These are phyloP conservation scores for Drosophila burlai DNA, from an alignment of 1,140 invertebrate species.

Conservation along the genomic window DNA sequence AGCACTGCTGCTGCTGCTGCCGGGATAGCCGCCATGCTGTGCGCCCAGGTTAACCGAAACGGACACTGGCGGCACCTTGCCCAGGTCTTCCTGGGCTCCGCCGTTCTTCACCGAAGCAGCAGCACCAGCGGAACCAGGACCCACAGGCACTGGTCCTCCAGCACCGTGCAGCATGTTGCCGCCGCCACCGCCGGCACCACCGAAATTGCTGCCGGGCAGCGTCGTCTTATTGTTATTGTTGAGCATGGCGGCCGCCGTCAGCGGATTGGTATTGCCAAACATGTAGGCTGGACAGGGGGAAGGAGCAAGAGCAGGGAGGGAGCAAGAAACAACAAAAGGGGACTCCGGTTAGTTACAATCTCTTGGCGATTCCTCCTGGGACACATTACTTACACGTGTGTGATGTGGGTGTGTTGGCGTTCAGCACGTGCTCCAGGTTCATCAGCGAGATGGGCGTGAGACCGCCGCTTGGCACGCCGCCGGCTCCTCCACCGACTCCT, in stretches of 20 bases:
- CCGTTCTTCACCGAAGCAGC: constrained; percentile 60
- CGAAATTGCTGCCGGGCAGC: constrained; percentile 45
- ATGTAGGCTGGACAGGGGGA: constrained; percentile 49
- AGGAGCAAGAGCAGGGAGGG: neutral
- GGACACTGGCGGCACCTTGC: constrained; percentile 34
- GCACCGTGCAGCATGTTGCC: constrained; percentile 26
- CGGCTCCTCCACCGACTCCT: neutral
- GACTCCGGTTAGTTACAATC: constrained; percentile 36
- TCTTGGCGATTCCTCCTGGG: neutral
- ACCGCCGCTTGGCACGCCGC: constrained; percentile 51
- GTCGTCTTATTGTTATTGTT: constrained; percentile 75
- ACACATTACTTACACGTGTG: constrained; percentile 63
- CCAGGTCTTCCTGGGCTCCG: constrained; percentile 61
- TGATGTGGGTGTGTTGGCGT: constrained; percentile 59
- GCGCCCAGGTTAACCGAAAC: constrained; percentile 20
- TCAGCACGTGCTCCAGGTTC: constrained; percentile 59
- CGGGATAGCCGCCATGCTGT: constrained; percentile 40
- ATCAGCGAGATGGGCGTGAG: constrained; percentile 50
- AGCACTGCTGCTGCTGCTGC: constrained; percentile 31
- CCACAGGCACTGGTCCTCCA: constrained; percentile 14
- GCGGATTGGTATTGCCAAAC: constrained; percentile 58
- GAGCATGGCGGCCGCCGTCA: constrained; percentile 68
- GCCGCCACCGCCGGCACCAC: constrained; percentile 8
- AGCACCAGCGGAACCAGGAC: constrained; percentile 32
- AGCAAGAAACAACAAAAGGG: neutral